phyloP scores from a whole-genome alignment of 2,113 vertebrate genomes.

The Ictidomys tridecemlineatus region DNA sequence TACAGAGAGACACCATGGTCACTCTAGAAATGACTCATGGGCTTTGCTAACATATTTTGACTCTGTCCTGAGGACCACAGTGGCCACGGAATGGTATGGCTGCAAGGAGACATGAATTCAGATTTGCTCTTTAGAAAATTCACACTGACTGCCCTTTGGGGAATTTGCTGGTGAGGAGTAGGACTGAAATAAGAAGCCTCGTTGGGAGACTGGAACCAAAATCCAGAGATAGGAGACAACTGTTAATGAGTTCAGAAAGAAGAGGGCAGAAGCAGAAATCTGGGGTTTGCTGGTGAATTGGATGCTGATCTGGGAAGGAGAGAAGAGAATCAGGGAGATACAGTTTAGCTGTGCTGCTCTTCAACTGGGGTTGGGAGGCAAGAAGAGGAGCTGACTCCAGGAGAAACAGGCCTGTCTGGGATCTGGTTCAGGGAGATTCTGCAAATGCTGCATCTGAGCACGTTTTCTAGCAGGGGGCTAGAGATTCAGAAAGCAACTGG shows the following conservation, averaged over 20 bases:
- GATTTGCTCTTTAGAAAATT: background rate
- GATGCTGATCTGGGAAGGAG: no score
- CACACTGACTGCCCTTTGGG: background rate
- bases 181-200: background rate
- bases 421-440: background rate
- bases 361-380: no score
- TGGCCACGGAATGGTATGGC: background rate
- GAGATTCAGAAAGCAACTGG: background rate
- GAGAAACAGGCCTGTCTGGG: background rate
- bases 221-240: background rate
- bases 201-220: background rate
- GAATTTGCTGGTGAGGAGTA: background rate
- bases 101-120: background rate
- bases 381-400: background rate
- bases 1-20: background rate
- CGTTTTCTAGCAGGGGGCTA: background rate
- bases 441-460: no score
- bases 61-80: background rate
- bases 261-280: background rate
- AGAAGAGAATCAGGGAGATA: background rate
- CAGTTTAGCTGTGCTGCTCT: no score
- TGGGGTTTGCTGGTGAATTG: background rate
- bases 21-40: background rate
- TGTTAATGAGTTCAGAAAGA: background rate
- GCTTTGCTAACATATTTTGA: background rate